A percentile compares a stretch with the other conserved stretches of the same genome.
Evolutionary conservation across 2,797 vertebrate genomes (phyloP).

Genomic region (Hydrolagus colliei): DNA sequence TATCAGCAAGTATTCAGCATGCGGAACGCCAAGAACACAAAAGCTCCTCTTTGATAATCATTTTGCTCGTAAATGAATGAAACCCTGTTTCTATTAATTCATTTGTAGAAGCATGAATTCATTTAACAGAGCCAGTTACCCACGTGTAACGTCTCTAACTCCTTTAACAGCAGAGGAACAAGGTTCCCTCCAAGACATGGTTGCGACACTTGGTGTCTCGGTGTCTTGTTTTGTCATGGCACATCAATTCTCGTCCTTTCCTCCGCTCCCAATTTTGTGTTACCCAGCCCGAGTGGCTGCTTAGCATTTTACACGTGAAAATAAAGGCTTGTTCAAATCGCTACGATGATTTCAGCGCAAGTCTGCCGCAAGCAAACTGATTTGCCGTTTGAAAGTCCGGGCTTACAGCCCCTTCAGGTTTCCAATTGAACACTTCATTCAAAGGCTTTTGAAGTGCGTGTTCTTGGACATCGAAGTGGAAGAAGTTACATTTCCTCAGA

Average conservation of each 20-base stretch:
- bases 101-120: not conserved
- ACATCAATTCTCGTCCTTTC: not conserved
- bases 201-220: not conserved
- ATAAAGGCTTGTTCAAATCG: not conserved
- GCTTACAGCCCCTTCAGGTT: no score
- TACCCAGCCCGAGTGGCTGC: no score
- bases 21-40: not conserved
- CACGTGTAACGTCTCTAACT: not conserved
- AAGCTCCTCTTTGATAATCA: not conserved
- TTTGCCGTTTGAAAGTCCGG: no score
- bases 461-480: no score
- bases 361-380: no score
- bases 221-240: not conserved
- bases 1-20: no score
- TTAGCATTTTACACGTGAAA: no score
- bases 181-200: not conserved
- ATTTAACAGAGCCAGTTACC: not conserved
- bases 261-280: not conserved
- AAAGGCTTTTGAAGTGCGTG: no score
- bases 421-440: no score
- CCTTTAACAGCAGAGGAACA: not conserved
- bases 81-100: not conserved
- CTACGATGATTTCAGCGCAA: constrained; percentile 8
- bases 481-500: no score
- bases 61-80: not conserved